These are phyloP conservation scores for Pantherophis guttatus DNA, from an alignment of 2,113 vertebrate genomes.

Conservation along the genomic window DNA sequence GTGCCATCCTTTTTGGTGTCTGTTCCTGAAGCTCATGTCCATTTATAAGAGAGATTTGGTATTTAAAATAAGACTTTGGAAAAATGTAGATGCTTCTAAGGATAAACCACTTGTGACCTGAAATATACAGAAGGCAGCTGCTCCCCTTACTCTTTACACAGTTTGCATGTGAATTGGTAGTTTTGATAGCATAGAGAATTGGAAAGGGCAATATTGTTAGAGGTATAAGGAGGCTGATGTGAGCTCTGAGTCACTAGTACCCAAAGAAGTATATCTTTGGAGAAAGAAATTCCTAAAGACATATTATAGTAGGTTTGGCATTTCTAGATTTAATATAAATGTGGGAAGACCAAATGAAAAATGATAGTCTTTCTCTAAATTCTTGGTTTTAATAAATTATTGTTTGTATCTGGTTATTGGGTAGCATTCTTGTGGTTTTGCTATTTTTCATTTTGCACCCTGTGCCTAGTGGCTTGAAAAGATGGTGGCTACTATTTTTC, in stretches of 20 bases:
- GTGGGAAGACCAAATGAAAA: constrained; percentile 37
- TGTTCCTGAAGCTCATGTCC: no score
- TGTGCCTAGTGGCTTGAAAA: constrained; percentile 47
- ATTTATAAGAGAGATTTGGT: neutral
- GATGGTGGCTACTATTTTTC: constrained; percentile 26
- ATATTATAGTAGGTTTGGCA: constrained; percentile 10
- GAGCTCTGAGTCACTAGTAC: constrained; percentile 25
- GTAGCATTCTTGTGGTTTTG: fast-evolving
- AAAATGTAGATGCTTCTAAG: neutral
- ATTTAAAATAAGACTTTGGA: neutral
- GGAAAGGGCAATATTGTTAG: constrained; percentile 20
- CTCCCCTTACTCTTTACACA: neutral
- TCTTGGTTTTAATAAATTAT: constrained; percentile 26
- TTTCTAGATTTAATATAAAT: constrained; percentile 11
- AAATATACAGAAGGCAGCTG: neutral
- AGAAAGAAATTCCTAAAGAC: neutral
- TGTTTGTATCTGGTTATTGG: constrained; percentile 15
- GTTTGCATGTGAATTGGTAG: neutral
- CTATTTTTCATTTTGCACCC: constrained; percentile 27
- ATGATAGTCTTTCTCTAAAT: neutral
- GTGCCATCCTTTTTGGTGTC: neutral
- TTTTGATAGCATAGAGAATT: constrained; percentile 7
- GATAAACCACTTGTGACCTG: neutral
- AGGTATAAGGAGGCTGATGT: constrained; percentile 11
- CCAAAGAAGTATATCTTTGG: neutral